Evolutionary conservation across 37 sponge, comb jelly and placozoan species (phyloP).

Genomic region (Axinella damicornis): DNA sequence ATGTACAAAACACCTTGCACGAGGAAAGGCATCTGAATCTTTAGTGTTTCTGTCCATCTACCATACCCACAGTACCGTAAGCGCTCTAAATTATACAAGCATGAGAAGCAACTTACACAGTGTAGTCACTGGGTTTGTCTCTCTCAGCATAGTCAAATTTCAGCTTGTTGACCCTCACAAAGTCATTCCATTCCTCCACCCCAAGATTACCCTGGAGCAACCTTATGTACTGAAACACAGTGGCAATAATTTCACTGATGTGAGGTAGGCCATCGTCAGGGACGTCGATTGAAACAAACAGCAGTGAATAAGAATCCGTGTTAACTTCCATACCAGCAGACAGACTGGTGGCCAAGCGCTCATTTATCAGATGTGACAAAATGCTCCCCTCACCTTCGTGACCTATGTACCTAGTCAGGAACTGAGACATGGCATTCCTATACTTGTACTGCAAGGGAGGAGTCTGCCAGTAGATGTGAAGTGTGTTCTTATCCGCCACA

Average conservation of each 20-base stretch:
- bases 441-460: slow-evolving; percentile 25
- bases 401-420: slow-evolving; percentile 59
- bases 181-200: slow-evolving; percentile 40
- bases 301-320: slow-evolving; percentile 49
- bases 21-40: no score
- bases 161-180: not conserved
- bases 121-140: slow-evolving; percentile 29
- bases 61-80: no score
- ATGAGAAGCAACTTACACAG: slow-evolving; percentile 58
- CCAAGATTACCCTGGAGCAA: slow-evolving; percentile 12
- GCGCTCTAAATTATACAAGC: no score
- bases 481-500: slow-evolving; percentile 23
- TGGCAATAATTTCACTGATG: slow-evolving; percentile 41
- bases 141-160: slow-evolving; percentile 47
- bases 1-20: no score
- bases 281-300: slow-evolving; percentile 21
- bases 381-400: slow-evolving; percentile 61
- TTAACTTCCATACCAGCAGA: slow-evolving; percentile 16
- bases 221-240: slow-evolving; percentile 42
- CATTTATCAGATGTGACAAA: slow-evolving; percentile 16
- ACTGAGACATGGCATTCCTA: slow-evolving; percentile 10
- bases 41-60: no score
- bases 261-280: slow-evolving; percentile 34
- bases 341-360: slow-evolving; percentile 37
- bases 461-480: slow-evolving; percentile 66